Base-by-base conservation (phyloP, 2,113 vertebrate genomes). In the Varanus komodoensis region DNA sequence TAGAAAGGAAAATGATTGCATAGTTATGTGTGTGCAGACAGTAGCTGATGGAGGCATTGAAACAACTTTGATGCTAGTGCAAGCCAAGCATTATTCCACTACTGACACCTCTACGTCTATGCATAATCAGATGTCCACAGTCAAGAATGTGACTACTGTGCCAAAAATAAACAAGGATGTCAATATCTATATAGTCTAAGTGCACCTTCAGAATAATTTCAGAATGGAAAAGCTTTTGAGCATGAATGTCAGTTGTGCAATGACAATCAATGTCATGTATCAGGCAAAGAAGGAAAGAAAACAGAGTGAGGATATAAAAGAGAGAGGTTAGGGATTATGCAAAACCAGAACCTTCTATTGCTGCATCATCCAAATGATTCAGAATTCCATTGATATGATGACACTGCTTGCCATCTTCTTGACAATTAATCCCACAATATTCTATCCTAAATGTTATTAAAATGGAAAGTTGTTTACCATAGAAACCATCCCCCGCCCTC, bases 141-240 rank as follows among this genome's bases (percentile, higher is more conserved):
- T 67, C 69, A 79, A 57, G 34, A 64, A 21, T 64, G 8, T 67
- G n/a, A 78, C 34, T 64, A 48, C 4, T 23, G 32, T 23, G 54
- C 86, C 61, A 79, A 78, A 87, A 87, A 87, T 87, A 78, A 79
- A 87, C 57, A 48, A 78, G n/a, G 57, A 67, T 48, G 8, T 79
- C 54, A 67, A 64, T 87, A 78, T 19, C 54, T 44, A 29, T 44
- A 64, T 64, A 38, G 17, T 52, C 27, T 15, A 73, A n/a, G 25
- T 78, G 8, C 57, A 67, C 57, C 54, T 86, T 23, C 68, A 23
- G 48, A 73, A 52, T 25, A 69, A 29, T 68, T 84, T 84, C 82
- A 73, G 68, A 34, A 52, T 14, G 29, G 34, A 73, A 86, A 86
- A 48, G 23, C 11, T 78, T 78, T 87, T 32, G 57, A 86, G 29